These are phyloP conservation scores for Peromyscus californicus DNA, from an alignment of 2,113 vertebrate genomes.

Conservation along the genomic window DNA sequence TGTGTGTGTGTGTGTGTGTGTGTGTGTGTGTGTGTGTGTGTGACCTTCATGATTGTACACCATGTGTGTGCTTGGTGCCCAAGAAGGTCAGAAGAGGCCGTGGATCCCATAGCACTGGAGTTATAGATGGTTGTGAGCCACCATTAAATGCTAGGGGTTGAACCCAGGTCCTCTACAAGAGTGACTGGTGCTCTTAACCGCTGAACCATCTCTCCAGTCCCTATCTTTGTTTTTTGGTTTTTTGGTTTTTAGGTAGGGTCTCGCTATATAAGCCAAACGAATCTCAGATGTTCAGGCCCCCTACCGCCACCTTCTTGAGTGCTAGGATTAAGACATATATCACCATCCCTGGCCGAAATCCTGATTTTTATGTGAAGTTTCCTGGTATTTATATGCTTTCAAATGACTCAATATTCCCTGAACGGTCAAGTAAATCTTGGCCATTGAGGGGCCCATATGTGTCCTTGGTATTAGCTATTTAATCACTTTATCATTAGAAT, in stretches of 20 bases:
- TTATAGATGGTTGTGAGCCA: not conserved
- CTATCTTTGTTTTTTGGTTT: not conserved
- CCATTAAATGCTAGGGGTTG: not conserved
- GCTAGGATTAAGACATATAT: not conserved
- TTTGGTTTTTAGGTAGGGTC: not conserved
- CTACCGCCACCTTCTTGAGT: not conserved
- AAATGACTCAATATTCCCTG: not conserved
- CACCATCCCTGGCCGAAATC: not conserved
- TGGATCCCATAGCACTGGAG: not conserved
- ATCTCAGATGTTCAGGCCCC: not conserved
- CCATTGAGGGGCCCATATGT: not conserved
- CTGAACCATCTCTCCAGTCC: not conserved
- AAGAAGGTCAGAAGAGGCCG: not conserved
- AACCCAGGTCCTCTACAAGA: not conserved
- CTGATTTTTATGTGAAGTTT: not conserved
- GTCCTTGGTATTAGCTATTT: not conserved
- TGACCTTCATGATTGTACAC: not conserved
- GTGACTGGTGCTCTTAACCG: not conserved
- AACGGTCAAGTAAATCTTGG: not conserved
- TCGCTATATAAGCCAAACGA: not conserved
- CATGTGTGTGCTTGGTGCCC: not conserved
- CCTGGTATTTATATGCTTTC: conserved; percentile 13
- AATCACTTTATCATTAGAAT: not conserved
- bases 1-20: not conserved
- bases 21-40: not conserved